A percentile compares a stretch with the other conserved stretches of the same genome.
phyloP scores from a whole-genome alignment of 1,140 invertebrate genomes.

The Latrodectus geometricus region DNA sequence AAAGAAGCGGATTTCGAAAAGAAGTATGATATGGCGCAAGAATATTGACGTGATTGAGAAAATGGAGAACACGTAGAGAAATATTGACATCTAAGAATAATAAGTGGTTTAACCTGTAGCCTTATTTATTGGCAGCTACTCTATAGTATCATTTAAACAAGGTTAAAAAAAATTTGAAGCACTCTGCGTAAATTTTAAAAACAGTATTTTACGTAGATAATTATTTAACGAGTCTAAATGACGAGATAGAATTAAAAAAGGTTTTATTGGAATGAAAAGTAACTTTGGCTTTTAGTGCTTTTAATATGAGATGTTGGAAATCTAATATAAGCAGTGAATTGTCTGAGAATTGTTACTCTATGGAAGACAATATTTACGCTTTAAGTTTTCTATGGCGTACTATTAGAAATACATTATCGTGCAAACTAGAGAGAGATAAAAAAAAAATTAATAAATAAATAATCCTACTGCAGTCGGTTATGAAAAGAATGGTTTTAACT shows the following conservation, averaged over 20 bases:
- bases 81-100: slow-evolving; percentile 3
- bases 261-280: not conserved
- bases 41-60: not conserved
- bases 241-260: not conserved
- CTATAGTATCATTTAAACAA: slow-evolving; percentile 5
- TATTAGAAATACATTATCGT: not conserved
- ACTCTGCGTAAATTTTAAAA: slow-evolving; percentile 5
- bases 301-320: not conserved
- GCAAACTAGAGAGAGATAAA: not conserved
- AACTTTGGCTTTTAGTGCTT: not conserved
- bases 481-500: not conserved
- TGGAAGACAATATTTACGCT: not conserved
- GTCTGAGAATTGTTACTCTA: not conserved
- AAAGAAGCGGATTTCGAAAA: not conserved
- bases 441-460: too few species aligned
- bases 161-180: not conserved
- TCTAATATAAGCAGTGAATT: not conserved
- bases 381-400: slow-evolving; percentile 1
- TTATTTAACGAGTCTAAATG: not conserved
- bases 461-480: not conserved
- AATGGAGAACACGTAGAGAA: not conserved
- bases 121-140: slow-evolving; percentile 5
- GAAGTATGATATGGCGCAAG: not conserved
- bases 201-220: slow-evolving; percentile 26
- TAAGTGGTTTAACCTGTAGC: slow-evolving; percentile 12